A percentile compares a stretch with the other conserved stretches of the same genome.
phyloP scores from a whole-genome alignment of 2,113 vertebrate species.

The Hypanus sabinus region DNA sequence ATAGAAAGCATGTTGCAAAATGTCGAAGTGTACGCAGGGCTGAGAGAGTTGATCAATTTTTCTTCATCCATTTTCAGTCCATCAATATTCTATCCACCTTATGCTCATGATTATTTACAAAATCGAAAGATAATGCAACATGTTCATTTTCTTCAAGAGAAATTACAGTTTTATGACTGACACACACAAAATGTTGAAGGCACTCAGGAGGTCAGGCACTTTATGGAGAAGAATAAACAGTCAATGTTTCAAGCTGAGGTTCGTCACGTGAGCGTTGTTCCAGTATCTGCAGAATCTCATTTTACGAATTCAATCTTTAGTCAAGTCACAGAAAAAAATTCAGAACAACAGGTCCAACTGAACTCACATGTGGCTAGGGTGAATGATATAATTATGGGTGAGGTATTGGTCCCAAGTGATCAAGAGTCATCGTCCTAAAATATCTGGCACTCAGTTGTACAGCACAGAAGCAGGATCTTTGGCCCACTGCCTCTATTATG shows the following conservation, averaged over 20 bases:
- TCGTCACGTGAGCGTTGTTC: no score
- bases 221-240: no score
- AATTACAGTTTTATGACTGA: neutral
- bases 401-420: constrained; percentile 27
- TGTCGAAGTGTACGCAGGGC: neutral
- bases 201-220: no score
- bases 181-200: no score
- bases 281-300: no score
- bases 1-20: neutral
- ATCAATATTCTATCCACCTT: neutral
- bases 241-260: no score
- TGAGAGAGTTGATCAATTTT: neutral
- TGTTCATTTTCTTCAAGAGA: neutral
- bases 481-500: no score
- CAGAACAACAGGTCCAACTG: neutral
- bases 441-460: neutral
- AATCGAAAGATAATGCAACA: neutral
- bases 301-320: neutral
- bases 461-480: no score
- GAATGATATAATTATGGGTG: constrained; percentile 39
- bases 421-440: neutral
- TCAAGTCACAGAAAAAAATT: neutral
- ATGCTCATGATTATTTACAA: neutral
- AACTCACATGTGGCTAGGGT: neutral
- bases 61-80: neutral